Percentiles rank a stretch among this genome's conserved stretches.
Conservation (phyloP, 2,797 vertebrate species). For the Leptoclinus maculatus region DNA sequence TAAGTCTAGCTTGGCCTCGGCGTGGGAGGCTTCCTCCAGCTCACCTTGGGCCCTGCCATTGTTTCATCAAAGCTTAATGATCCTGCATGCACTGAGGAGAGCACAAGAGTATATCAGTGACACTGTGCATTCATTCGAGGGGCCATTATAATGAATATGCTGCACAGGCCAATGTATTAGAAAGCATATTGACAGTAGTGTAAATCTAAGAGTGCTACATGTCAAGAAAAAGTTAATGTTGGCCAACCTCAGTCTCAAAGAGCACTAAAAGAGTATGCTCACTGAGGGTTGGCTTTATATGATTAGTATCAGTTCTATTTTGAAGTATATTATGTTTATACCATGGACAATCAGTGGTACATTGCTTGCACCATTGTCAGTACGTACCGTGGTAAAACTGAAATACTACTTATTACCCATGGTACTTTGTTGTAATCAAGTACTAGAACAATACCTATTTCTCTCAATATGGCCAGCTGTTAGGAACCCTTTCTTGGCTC, state of each 20-base stretch:
- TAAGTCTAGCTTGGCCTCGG: conserved; percentile 51
- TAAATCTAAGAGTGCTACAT: conserved; percentile 24
- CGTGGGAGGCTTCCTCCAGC: conserved; percentile 61
- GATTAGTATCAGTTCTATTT: background rate
- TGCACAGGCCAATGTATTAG: conserved; percentile 36
- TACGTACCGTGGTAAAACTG: background rate
- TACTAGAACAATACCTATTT: conserved; percentile 10
- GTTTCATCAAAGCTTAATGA: conserved; percentile 75
- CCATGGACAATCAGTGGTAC: background rate
- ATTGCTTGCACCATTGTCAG: background rate
- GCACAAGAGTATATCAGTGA: background rate
- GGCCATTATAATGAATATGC: conserved; percentile 61
- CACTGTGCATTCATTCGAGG: conserved; percentile 41
- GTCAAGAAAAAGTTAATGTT: conserved; percentile 13
- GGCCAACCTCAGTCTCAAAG: background rate
- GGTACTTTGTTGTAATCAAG: background rate
- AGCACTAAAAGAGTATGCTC: background rate
- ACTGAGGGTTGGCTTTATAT: background rate
- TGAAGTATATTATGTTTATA: background rate
- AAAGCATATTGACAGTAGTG: conserved; percentile 27
- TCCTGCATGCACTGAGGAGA: conserved; percentile 52
- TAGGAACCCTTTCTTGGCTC: background rate
- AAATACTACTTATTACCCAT: background rate
- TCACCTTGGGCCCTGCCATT: conserved; percentile 66
- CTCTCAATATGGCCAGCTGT: background rate